Percentiles rank a stretch among this genome's conserved stretches.
Conservation (phyloP, 2,797 vertebrate genomes). For the Melanogrammus aeglefinus region DNA sequence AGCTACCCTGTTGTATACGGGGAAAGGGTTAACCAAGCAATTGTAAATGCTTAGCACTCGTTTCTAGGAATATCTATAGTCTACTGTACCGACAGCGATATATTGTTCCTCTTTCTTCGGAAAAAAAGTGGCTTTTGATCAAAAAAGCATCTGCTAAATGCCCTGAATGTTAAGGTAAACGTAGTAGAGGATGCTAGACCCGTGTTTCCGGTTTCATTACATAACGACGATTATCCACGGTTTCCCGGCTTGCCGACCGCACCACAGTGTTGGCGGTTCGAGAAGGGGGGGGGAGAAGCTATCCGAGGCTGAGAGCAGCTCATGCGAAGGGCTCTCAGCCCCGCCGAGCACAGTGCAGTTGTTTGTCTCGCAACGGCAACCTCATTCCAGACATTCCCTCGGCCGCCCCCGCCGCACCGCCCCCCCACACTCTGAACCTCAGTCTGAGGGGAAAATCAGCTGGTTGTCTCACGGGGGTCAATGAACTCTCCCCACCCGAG, state of each 20-base stretch:
- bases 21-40: too few relatives aligned
- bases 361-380: conserved; percentile 88
- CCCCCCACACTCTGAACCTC: conserved; percentile 27
- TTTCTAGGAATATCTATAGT: too few relatives aligned
- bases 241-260: too few relatives aligned
- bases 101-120: too few relatives aligned
- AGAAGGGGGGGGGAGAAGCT: conserved; percentile 26
- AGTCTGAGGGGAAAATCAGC: conserved; percentile 87
- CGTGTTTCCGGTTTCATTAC: conserved; percentile 23
- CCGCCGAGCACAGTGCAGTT: conserved; percentile 83
- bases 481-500: conserved; percentile 76
- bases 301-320: conserved; percentile 50
- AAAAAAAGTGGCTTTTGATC: not conserved
- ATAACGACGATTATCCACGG: conserved; percentile 28
- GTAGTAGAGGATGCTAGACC: too few relatives aligned
- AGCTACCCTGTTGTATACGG: too few relatives aligned
- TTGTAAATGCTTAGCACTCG: too few relatives aligned
- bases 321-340: conserved; percentile 67
- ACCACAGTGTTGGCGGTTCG: too few relatives aligned
- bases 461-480: conserved; percentile 89
- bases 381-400: conserved; percentile 90
- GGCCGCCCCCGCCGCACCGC: too few relatives aligned
- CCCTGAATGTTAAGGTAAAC: too few relatives aligned
- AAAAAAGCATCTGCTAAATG: not conserved
- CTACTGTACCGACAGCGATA: too few relatives aligned